Base-by-base conservation (phyloP, 2,888 invertebrate genomes). In the Mesochorus sp. region DNA sequence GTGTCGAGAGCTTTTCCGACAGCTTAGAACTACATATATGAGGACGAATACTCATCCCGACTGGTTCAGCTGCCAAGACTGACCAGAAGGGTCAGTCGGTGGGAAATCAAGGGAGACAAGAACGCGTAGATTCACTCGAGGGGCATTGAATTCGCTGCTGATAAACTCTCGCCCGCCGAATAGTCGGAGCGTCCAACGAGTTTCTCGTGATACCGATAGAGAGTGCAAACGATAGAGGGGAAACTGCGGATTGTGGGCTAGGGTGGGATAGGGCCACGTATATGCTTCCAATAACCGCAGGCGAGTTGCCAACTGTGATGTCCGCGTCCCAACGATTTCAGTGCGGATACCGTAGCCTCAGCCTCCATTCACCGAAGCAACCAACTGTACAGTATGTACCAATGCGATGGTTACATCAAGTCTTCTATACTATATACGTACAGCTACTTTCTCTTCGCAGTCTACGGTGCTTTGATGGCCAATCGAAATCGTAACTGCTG, bases 291-390 rank as follows among this genome's bases (percentile, higher is more conserved):
- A 79, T 66, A 73, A 79, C 75, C 72, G 82, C 85, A 87, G 81
- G 85, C 85, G 82, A 85, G 84, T 87, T 87, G 85, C 85, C 86
- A 87, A 87, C 85, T 86, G 87, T 85, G 83, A 83, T 83, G 81
- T 81, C 82, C 83, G 82, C 76, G 61, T 85, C 44, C 53, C 61
- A 61, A 68, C 85, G 84, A 84, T 86, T 86, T 86, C 81, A 78
- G 44, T 21, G 34, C 34, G 34, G 34, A 49, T 49, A 24, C 21
- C 47, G n/a, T 4, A 47, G 28, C 24, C 67, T 19, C 28, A 55
- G 42, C 28, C 31, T 24, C 49, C 26, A 49, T 47, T 61, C 61
- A 26, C 34, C 44, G 34, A 42, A 61, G 39, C 31, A 49, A 59
- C 57, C 51, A 47, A 42, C 57, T 64, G 49, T 14, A 55, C 10